Evolutionary conservation across 1,140 invertebrate species (phyloP), one percentile per base, ranked within the genome.

Genomic region (Scaptomyza graminum): DNA sequence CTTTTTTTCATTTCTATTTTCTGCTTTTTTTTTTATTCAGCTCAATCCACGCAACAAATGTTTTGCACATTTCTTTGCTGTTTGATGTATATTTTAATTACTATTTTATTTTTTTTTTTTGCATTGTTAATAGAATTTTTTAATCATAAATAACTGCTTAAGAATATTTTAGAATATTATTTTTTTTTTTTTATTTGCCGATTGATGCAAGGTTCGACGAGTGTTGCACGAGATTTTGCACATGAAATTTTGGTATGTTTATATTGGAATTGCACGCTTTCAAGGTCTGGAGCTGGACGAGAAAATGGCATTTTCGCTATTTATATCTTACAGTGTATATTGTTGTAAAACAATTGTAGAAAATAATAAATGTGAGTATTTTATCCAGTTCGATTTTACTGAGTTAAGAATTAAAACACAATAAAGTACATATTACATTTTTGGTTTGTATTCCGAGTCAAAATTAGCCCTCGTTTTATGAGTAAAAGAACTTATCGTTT

Each of bases 191-290:
- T 76, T 79, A 88, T 87, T 61, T 47, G 83, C 50, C 46, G 83
- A 88, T 82, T 79, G 82, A 87, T 87, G 83, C 88, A 87, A 39
- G 57, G 75, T 50, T 62, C 46, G 64, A 6, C 44, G 31, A 79
- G 82, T 87, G 82, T 88, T 61, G 61, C 72, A 64, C 54, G 82
- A 87, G 59, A 73, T 76, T 64, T 76, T 49, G 83, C 83, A 88
- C 74, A 88, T 87, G 83, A 79, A n/a, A 72, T 70, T 34, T 9
- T 9, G 6, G 37, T 37, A 16, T 64, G 34, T 11, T 44, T 54
- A n/a, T n/a, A n/a, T n/a, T n/a, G n/a, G n/a, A n/a, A n/a, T 46
- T 63, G 66, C 3, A 15, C 59, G 66, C 59, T 41, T 64, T 51
- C 66, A 69, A 69, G 66, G 66, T 47, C 28, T 46, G 28, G 5